Conservation (phyloP, 1,140 invertebrate species). For the Papilio aristodemus region DNA sequence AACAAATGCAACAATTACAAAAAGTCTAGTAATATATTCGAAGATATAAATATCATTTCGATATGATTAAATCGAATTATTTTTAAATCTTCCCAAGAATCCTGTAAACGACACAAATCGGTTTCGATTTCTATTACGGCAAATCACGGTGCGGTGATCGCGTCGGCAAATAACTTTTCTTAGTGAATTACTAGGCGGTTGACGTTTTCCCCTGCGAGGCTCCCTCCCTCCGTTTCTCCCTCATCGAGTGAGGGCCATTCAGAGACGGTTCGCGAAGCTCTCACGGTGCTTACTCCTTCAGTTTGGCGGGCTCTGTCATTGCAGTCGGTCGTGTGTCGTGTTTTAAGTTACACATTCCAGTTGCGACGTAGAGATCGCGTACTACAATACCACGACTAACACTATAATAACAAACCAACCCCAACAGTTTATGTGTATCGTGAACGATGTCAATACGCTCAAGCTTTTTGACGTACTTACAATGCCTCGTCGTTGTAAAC, state of each 20-base stretch:
- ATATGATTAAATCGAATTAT: constrained; percentile 13
- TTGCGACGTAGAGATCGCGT: constrained; percentile 63
- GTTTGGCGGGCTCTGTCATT: constrained; percentile 73
- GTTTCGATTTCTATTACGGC: constrained; percentile 62
- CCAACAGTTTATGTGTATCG: constrained; percentile 57
- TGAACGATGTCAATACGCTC: constrained; percentile 59
- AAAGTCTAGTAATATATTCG: background rate
- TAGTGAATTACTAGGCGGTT: constrained; percentile 76
- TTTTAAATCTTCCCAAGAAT: constrained; percentile 23
- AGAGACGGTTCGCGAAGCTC: constrained; percentile 75
- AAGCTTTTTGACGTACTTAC: constrained; percentile 45
- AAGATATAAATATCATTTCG: background rate
- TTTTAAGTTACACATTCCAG: constrained; percentile 39
- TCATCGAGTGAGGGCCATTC: constrained; percentile 72
- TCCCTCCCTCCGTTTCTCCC: constrained; percentile 74
- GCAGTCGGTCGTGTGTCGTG: constrained; percentile 57
- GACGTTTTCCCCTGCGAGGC: constrained; percentile 73
- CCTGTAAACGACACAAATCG: constrained; percentile 45
- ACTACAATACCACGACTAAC: constrained; percentile 39
- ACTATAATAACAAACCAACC: constrained; percentile 41
- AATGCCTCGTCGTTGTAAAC: constrained; percentile 58
- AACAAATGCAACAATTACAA: background rate
- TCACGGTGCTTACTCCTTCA: constrained; percentile 69
- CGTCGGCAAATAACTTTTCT: constrained; percentile 76
- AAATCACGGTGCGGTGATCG: constrained; percentile 59